A percentile compares a stretch with the other conserved stretches of the same genome.
These are phyloP conservation scores for Temnothorax ravouxi DNA, from an alignment of 2,888 invertebrate genomes.

Conservation along the genomic window DNA sequence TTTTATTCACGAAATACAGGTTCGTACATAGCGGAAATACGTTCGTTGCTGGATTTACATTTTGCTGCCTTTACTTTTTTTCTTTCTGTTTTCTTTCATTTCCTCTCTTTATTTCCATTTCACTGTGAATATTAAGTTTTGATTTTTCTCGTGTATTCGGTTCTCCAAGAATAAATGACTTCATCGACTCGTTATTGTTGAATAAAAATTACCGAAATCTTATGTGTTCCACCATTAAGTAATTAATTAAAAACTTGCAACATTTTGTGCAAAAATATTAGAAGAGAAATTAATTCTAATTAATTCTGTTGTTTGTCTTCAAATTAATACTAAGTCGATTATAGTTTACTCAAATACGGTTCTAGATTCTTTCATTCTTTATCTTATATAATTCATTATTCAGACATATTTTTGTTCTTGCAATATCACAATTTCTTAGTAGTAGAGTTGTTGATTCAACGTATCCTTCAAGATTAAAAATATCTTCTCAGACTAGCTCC, in stretches of 20 bases:
- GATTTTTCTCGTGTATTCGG: background rate
- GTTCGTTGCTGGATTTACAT: background rate
- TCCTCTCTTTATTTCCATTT: background rate
- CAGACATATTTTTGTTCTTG: background rate
- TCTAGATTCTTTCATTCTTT: background rate
- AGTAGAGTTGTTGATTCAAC: background rate
- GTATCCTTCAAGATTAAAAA: background rate
- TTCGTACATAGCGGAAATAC: background rate
- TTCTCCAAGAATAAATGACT: background rate
- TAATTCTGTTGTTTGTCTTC: background rate
- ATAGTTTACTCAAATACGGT: background rate
- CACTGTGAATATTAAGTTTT: background rate
- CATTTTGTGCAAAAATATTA: background rate
- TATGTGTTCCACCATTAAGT: background rate
- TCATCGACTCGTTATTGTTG: slow-evolving; percentile 8
- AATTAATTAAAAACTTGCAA: background rate
- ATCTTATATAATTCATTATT: background rate
- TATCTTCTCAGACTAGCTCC: background rate
- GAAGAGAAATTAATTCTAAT: slow-evolving; percentile 6
- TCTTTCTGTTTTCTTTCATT: slow-evolving; percentile 1
- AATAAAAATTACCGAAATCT: background rate
- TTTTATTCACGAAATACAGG: background rate
- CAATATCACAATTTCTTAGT: background rate
- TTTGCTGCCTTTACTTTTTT: slow-evolving; percentile 1
- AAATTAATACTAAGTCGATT: background rate